phyloP scores from a whole-genome alignment of 2,888 invertebrate species.

The Theretra japonica region DNA sequence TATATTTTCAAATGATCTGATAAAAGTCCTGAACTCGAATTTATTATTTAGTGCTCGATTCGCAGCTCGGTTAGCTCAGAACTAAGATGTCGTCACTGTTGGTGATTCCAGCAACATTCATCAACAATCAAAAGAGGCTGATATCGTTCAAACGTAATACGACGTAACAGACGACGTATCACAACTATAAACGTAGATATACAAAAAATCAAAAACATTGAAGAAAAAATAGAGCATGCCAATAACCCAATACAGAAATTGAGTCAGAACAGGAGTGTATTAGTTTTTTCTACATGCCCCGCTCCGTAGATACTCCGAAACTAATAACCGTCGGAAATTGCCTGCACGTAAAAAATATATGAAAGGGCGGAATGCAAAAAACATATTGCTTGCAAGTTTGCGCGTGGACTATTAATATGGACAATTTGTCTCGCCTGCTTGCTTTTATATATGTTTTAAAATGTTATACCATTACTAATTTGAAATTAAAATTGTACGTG shows the following conservation, averaged over 20 bases:
- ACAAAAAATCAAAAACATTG: no score
- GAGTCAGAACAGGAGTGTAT: background rate
- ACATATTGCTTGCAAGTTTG: background rate
- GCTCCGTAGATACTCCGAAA: background rate
- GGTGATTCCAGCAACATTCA: background rate
- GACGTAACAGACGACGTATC: no score
- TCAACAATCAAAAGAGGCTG: no score
- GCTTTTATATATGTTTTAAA: background rate
- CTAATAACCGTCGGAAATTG: background rate
- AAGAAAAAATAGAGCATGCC: background rate
- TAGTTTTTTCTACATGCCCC: background rate
- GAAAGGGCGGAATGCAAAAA: conserved; percentile 22
- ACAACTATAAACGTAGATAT: no score
- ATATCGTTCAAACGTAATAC: no score
- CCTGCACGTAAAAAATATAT: conserved; percentile 1
- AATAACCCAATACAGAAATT: background rate
- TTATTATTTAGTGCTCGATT: no score
- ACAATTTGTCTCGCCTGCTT: conserved; percentile 4
- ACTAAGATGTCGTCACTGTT: no score
- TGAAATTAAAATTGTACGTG: background rate
- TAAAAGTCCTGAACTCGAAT: no score
- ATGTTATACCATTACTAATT: background rate
- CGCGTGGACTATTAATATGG: conserved; percentile 9
- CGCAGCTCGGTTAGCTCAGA: no score
- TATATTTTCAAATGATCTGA: no score